Evolutionary conservation across 2,888 invertebrate genomes (phyloP).

Genomic region (Caenorhabditis angaria): DNA sequence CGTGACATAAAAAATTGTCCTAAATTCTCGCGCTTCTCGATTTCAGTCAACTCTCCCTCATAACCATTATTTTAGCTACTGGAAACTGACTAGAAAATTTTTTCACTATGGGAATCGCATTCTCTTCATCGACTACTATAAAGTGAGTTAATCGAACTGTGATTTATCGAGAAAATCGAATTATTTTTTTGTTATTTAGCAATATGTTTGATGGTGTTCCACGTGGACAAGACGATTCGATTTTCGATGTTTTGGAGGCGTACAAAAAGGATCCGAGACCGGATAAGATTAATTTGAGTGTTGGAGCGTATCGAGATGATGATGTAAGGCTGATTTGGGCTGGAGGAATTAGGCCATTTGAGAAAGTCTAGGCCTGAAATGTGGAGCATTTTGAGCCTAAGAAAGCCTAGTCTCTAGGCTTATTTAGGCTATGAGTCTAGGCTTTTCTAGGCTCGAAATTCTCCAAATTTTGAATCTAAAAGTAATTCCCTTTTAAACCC

Average conservation of each 20-base stretch:
- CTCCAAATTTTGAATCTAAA: too few relatives aligned
- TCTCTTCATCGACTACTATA: not conserved
- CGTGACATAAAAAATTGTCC: too few relatives aligned
- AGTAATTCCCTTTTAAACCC: too few relatives aligned
- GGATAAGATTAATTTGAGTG: constrained; percentile 89
- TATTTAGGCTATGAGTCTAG: too few relatives aligned
- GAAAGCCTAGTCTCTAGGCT: too few relatives aligned
- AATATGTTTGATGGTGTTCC: constrained; percentile 22
- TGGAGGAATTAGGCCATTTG: too few relatives aligned
- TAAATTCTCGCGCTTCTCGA: too few relatives aligned
- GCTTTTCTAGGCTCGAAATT: too few relatives aligned
- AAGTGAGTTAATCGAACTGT: constrained; percentile 1
- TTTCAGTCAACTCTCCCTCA: not conserved
- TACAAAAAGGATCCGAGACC: constrained; percentile 84
- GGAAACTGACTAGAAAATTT: not conserved
- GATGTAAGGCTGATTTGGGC: too few relatives aligned
- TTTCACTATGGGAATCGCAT: not conserved
- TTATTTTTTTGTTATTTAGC: not conserved
- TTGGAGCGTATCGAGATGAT: constrained; percentile 91
- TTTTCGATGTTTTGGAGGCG: constrained; percentile 95
- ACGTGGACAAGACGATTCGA: constrained; percentile 74
- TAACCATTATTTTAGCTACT: not conserved
- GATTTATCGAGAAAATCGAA: constrained; percentile 5
- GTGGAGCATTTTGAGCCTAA: too few relatives aligned
- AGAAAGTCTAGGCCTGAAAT: too few relatives aligned